phyloP scores from a whole-genome alignment of 30 jellyfish, hydroid and myxozoan genomes.

The Aurelia aurita region DNA sequence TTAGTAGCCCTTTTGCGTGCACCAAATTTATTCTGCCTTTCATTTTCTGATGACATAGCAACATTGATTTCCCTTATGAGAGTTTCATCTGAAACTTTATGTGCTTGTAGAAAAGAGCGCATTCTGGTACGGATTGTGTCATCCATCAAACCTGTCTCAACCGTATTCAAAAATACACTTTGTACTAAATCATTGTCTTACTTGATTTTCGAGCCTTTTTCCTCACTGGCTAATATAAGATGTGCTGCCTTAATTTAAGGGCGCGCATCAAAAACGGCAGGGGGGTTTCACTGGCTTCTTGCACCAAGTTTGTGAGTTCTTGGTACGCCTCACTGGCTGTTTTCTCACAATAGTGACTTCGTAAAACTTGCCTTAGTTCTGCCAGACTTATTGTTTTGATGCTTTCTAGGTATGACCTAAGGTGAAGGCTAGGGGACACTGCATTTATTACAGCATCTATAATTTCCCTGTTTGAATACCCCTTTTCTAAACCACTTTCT shows the following conservation, averaged over 20 bases:
- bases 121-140: background rate
- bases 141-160: background rate
- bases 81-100: background rate
- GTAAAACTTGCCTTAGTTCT: background rate
- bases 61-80: no score
- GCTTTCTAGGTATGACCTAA: constrained; percentile 13
- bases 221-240: background rate
- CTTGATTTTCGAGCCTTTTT: background rate
- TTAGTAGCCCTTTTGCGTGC: background rate
- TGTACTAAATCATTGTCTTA: background rate
- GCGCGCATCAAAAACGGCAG: background rate
- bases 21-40: no score
- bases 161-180: background rate
- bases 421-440: constrained; percentile 6
- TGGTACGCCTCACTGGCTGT: constrained; percentile 24
- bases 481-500: no score
- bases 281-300: constrained; percentile 4
- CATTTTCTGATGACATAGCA: no score
- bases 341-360: constrained; percentile 7
- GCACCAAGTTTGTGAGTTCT: constrained; percentile 18
- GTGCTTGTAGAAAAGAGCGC: background rate
- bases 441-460: constrained; percentile 13
- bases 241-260: background rate
- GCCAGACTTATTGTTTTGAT: background rate
- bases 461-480: no score